Conservation (phyloP, 23 tunicate species). For the Botrylloides violaceus region DNA sequence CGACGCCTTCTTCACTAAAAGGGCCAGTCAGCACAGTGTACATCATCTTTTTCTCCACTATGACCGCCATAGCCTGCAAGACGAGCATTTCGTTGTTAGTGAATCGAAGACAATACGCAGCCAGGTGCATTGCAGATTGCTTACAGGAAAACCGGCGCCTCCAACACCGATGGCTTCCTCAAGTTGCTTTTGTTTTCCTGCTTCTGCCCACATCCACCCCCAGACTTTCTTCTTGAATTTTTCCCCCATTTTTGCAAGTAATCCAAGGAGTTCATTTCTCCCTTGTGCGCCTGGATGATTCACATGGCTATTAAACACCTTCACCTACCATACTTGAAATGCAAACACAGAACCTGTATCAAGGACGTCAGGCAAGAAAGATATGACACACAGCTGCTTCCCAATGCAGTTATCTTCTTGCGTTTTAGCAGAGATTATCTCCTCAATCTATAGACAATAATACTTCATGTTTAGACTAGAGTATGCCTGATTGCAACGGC, state of each 20-base stretch:
- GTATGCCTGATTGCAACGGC: no score
- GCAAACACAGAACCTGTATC: slow-evolving; percentile 36
- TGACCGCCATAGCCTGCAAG: slow-evolving; percentile 65
- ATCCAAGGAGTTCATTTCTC: slow-evolving; percentile 57
- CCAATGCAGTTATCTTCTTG: slow-evolving; percentile 62
- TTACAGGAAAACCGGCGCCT: slow-evolving; percentile 89
- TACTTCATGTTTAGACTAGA: no score
- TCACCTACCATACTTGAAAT: neutral
- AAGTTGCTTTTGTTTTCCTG: slow-evolving; percentile 42
- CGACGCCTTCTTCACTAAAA: slow-evolving; percentile 62
- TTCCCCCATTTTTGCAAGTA: slow-evolving; percentile 61
- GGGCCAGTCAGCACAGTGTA: slow-evolving; percentile 65
- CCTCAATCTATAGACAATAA: slow-evolving; percentile 44
- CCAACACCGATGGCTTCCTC: slow-evolving; percentile 76
- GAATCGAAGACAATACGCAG: neutral
- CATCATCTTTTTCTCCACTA: slow-evolving; percentile 55
- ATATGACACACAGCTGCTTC: slow-evolving; percentile 65
- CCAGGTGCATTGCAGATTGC: slow-evolving; percentile 1
- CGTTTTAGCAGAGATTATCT: slow-evolving; percentile 42
- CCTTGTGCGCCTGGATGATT: slow-evolving; percentile 72
- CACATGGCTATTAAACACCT: neutral
- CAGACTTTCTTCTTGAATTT: slow-evolving; percentile 87
- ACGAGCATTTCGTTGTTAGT: neutral
- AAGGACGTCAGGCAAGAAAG: slow-evolving; percentile 78
- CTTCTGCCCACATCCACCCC: slow-evolving; percentile 97